Base-by-base conservation (phyloP, 2,113 vertebrate species). In the Oncorhynchus kisutch region DNA sequence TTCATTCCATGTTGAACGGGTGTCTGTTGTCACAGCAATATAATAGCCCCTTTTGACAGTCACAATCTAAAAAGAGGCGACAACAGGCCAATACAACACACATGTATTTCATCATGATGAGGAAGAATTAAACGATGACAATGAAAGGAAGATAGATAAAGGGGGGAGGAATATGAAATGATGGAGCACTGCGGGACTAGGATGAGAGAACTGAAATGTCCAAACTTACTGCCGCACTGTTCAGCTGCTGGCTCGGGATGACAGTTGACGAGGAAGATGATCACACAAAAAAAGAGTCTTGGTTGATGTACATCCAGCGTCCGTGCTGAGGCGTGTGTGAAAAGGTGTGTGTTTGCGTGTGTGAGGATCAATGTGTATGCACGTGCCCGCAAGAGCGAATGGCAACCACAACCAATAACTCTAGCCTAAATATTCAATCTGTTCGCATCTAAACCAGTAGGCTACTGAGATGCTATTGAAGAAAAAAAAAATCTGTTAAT, bases 181-280 rank as follows among this genome's bases (percentile, higher is more conserved):
- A 78, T 45, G 73, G 59, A 73, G 20, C 69, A 71, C 67, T 69
- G 75, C 71, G 79, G 18, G 72, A 79, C 39, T 39, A 48, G 29
- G 8, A 45, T 16, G 16, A 54, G 51, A 18, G 13, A 70, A 45
- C 3, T 18, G 54, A 45, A 60, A 49, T 24, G 71, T 48, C 39
- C 69, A 24, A 70, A 79, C 82, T 79, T 84, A 76, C 81, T 76
- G 78, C 71, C 73, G 77, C 71, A 69, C 67, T 27, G 68, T 60
- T 74, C 57, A 45, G 74, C 45, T 70, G 76, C 18, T 77, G 75
- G 14, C 57, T 74, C 51, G 24, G 45, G 39, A 65, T 45, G 67
- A 77, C 75, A 65, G 39, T 51, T 27, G 59, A 18, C 22, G 27
- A 54, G 51, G 51, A 16, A 71, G 59, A 69, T 62, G 66, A 48